phyloP scores from a whole-genome alignment of 2,797 vertebrate genomes.

The Tadarida brasiliensis region DNA sequence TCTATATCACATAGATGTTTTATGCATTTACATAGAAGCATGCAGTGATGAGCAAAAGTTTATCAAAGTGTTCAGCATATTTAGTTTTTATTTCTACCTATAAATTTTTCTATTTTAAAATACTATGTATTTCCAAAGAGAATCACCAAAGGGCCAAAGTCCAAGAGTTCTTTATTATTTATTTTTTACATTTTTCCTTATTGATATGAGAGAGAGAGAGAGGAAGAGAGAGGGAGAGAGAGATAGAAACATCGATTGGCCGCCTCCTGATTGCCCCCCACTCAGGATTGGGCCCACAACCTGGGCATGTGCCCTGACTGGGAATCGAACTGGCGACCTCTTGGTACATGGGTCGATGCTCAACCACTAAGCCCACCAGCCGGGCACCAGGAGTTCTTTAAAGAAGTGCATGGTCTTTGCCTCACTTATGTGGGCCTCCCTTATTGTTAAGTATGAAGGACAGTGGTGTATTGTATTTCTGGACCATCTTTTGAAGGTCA shows the following conservation, averaged over 20 bases:
- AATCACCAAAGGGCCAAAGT: neutral
- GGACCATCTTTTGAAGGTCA: neutral
- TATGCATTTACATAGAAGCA: neutral
- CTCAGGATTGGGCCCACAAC: too few relatives aligned
- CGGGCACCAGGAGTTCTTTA: neutral
- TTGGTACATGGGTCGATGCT: too few relatives aligned
- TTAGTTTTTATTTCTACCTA: constrained; percentile 9
- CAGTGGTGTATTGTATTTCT: neutral
- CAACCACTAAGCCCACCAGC: too few relatives aligned
- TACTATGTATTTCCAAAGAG: neutral
- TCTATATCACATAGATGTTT: neutral
- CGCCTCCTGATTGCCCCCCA: too few relatives aligned
- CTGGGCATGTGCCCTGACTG: too few relatives aligned
- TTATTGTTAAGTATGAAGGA: neutral
- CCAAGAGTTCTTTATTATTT: neutral
- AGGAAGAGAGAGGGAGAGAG: too few relatives aligned
- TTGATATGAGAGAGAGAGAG: too few relatives aligned
- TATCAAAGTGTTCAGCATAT: neutral
- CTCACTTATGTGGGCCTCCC: neutral
- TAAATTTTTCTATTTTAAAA: constrained; percentile 32
- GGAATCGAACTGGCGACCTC: too few relatives aligned
- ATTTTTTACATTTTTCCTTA: too few relatives aligned
- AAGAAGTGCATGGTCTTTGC: neutral
- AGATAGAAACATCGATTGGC: too few relatives aligned
- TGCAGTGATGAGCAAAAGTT: neutral